phyloP scores from a whole-genome alignment of 2,888 invertebrate genomes.

The Apodemia mormo region DNA sequence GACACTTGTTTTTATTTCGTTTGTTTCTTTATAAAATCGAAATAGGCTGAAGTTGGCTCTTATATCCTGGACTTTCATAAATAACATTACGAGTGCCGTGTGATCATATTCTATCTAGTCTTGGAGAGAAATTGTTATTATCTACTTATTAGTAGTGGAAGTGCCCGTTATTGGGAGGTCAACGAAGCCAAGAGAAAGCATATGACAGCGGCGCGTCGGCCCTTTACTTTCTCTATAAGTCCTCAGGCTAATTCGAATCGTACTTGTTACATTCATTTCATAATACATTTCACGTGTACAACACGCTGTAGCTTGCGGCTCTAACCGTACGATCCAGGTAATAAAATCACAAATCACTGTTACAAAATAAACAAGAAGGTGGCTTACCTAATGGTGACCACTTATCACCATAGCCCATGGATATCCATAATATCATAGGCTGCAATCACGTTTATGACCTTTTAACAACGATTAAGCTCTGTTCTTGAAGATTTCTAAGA shows the following conservation, averaged over 20 bases:
- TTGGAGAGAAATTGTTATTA: constrained; percentile 27
- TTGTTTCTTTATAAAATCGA: too few relatives aligned
- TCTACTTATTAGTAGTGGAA: constrained; percentile 37
- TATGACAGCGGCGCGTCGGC: constrained; percentile 46
- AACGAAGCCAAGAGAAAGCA: constrained; percentile 64
- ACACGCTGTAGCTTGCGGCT: neutral
- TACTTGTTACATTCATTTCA: constrained; percentile 26
- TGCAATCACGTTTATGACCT: too few relatives aligned
- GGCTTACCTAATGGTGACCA: neutral
- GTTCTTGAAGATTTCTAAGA: too few relatives aligned
- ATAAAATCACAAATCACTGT: neutral
- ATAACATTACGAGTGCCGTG: neutral
- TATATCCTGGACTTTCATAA: neutral
- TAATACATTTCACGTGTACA: constrained; percentile 4
- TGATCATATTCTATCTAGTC: neutral
- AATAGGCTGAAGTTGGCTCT: too few relatives aligned
- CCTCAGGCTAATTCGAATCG: constrained; percentile 48
- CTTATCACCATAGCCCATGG: neutral
- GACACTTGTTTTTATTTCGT: too few relatives aligned
- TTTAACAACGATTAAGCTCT: too few relatives aligned
- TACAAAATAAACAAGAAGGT: neutral
- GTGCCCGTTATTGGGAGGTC: constrained; percentile 46
- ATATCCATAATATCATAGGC: too few relatives aligned
- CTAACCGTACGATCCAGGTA: neutral
- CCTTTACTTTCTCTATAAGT: constrained; percentile 70